phyloP scores from a whole-genome alignment of 1,140 invertebrate species.

The Homarus americanus region DNA sequence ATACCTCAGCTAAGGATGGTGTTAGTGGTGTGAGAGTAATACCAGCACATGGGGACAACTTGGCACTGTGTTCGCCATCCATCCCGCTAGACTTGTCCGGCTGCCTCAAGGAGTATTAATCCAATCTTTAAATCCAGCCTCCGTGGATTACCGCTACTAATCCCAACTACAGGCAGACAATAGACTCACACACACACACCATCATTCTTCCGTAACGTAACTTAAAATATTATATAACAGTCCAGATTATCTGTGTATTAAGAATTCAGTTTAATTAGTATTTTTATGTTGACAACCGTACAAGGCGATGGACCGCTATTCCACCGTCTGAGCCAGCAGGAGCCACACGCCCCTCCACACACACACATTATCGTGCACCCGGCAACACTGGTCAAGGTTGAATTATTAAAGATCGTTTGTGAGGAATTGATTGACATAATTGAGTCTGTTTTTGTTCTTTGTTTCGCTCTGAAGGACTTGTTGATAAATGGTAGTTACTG shows the following conservation, averaged over 20 bases:
- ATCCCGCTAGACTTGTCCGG: constrained; percentile 4
- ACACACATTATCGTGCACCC: background rate
- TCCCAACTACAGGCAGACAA: no score
- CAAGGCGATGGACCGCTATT: background rate
- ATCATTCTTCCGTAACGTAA: background rate
- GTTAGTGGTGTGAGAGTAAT: background rate
- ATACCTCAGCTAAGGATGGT: no score
- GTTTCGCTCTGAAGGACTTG: background rate
- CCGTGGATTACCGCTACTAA: no score
- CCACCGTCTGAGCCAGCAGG: background rate
- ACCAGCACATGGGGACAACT: background rate
- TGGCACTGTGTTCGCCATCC: background rate
- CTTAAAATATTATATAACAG: background rate
- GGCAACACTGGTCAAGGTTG: constrained; percentile 54
- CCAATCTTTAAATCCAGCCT: background rate
- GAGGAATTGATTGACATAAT: background rate
- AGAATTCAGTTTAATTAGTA: no score
- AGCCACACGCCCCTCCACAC: no score
- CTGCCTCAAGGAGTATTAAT: background rate
- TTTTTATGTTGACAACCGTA: no score
- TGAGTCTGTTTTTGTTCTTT: background rate
- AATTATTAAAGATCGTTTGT: background rate
- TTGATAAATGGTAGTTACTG: background rate
- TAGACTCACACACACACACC: no score
- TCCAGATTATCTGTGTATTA: background rate